Evolutionary conservation across 2,113 vertebrate genomes (phyloP), one percentile per base, ranked within the genome.

Genomic region (Oreochromis tanganicae): DNA sequence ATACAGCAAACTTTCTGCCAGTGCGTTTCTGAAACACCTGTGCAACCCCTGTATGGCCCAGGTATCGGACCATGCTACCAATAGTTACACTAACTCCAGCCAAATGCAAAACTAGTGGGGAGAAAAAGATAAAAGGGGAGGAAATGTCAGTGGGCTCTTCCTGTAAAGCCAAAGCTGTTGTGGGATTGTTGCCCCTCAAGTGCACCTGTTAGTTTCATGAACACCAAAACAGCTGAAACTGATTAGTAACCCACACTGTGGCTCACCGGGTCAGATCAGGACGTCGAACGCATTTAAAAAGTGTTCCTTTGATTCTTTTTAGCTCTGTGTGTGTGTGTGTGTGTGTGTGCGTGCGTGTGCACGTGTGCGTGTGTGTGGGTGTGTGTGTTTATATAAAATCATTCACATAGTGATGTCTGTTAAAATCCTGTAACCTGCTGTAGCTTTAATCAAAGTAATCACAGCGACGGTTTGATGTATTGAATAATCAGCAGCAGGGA

Each of bases 351-450:
- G 41, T 5, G 41, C 0, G 14, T 7, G 43, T 0, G 5, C 4
- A 5, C 0, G 13, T 6, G 43, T 0, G 10, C 1, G 38, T 0
- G 10, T 0, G 38, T 5, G 10, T 1, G 10, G 5, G 5, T 2
- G 13, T 1, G 13, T 36, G 34, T 36, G 7, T 36, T 1, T 36
- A 2, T 36, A 8, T 1, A 4, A 9, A 9, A 19, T 19, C 19
- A 4, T 52, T 52, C 48, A 9, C 7, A 52, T 1, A 52, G 7
- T 52, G 48, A 52, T 19, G 7, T 50, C 48, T 50, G 17, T 9
- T 50, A 50, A 19, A 50, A 4, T 19, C 7, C 2, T 2, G 2
- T 17, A 48, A 17, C 46, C 48, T 50, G 48, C 48, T 50, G 48
- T 8, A 50, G 48, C 48, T 19, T 19, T 24, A 4, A 52, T 52